Percentiles rank a stretch among this genome's conserved stretches.
Conservation (phyloP, 2,888 invertebrate species). For the Lasioglossum malachurum region DNA sequence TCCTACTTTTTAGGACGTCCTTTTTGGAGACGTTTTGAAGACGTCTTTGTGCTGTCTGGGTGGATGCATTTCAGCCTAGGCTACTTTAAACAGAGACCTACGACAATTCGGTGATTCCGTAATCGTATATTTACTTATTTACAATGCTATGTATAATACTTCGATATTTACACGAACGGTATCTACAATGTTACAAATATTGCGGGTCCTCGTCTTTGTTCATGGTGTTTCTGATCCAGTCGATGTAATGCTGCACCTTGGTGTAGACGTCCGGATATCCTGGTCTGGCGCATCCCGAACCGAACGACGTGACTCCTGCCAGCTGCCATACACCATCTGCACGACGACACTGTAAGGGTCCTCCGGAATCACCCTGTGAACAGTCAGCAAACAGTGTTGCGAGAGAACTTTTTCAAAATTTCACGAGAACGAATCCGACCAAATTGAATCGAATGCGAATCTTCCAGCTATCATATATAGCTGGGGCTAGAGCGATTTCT, state of each 20-base stretch:
- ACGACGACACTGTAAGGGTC: constrained; percentile 93
- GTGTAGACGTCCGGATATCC: constrained; percentile 96
- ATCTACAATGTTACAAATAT: constrained; percentile 39
- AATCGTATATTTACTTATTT: background rate
- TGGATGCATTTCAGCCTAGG: background rate
- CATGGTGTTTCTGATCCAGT: constrained; percentile 89
- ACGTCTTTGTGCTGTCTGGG: too few relatives aligned
- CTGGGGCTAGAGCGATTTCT: constrained; percentile 11
- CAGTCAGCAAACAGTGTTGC: background rate
- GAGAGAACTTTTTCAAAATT: background rate
- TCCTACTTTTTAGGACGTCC: too few relatives aligned
- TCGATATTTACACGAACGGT: constrained; percentile 43
- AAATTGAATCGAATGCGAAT: background rate
- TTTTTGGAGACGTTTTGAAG: too few relatives aligned
- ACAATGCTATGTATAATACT: background rate
- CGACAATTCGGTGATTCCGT: background rate
- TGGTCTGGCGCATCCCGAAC: constrained; percentile 95
- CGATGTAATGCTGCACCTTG: constrained; percentile 92
- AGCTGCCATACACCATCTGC: constrained; percentile 94
- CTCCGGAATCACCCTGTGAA: constrained; percentile 94
- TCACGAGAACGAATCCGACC: background rate
- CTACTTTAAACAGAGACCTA: background rate
- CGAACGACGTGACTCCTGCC: constrained; percentile 95
- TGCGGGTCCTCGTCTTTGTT: constrained; percentile 64
- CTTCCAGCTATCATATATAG: background rate